These are phyloP conservation scores for Danionella dracula DNA, from an alignment of 2,797 vertebrate species.

Conservation along the genomic window DNA sequence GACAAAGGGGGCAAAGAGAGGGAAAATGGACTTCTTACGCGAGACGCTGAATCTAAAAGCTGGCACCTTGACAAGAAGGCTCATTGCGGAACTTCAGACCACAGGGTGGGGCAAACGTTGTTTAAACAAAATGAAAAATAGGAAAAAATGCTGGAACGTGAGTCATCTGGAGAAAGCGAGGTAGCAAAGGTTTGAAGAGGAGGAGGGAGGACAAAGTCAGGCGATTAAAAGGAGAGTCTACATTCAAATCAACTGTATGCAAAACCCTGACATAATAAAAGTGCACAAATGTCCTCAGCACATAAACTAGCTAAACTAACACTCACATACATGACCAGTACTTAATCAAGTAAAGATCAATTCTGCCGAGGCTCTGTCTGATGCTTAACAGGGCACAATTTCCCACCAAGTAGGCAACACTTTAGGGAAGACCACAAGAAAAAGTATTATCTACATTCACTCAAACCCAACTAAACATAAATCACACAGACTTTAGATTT, in stretches of 20 bases:
- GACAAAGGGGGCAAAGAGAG: slow-evolving; percentile 56
- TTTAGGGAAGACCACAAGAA: background rate
- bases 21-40: slow-evolving; percentile 64
- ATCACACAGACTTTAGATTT: background rate
- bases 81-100: slow-evolving; percentile 70
- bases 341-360: slow-evolving; percentile 36
- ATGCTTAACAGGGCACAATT: too few relatives aligned
- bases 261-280: background rate
- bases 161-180: slow-evolving; percentile 62
- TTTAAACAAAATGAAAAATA: slow-evolving; percentile 58
- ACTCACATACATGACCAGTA: slow-evolving; percentile 6
- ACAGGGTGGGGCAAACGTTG: slow-evolving; percentile 69
- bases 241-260: slow-evolving; percentile 10
- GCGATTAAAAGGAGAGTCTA: slow-evolving; percentile 18
- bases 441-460: background rate
- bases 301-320: slow-evolving; percentile 11
- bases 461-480: background rate
- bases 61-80: slow-evolving; percentile 68
- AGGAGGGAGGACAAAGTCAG: slow-evolving; percentile 8
- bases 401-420: background rate
- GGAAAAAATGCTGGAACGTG: slow-evolving; percentile 56
- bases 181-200: slow-evolving; percentile 53
- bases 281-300: slow-evolving; percentile 1
- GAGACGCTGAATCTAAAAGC: slow-evolving; percentile 59
- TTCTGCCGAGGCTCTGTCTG: slow-evolving; percentile 23